Conservation (phyloP, 23 tunicate species). For the Halocynthia aurantium region DNA sequence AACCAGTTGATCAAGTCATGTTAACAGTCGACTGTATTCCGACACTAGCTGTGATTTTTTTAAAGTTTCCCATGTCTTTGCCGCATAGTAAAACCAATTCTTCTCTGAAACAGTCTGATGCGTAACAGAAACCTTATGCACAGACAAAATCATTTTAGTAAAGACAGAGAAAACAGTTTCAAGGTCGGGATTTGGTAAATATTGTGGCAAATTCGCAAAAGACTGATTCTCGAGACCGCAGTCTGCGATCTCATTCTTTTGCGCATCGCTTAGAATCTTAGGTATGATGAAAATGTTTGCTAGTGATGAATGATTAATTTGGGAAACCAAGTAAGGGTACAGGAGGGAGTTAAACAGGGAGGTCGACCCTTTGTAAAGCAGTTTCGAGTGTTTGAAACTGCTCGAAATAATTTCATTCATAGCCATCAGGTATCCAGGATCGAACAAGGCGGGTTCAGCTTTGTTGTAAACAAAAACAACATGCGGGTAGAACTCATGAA, state of each 20-base stretch:
- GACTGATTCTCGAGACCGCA: constrained; percentile 40
- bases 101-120: constrained; percentile 67
- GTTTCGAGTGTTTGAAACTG: constrained; percentile 39
- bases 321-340: constrained; percentile 48
- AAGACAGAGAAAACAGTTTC: constrained; percentile 32
- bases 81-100: constrained; percentile 95
- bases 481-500: constrained; percentile 69
- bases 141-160: constrained; percentile 76
- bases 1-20: not conserved
- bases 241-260: constrained; percentile 43
- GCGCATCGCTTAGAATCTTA: constrained; percentile 20
- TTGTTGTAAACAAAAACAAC: constrained; percentile 79
- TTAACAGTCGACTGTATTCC: constrained; percentile 65
- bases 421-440: constrained; percentile 30
- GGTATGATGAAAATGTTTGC: constrained; percentile 68
- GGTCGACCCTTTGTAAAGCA: constrained; percentile 44
- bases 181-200: constrained; percentile 45
- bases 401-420: constrained; percentile 59
- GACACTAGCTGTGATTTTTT: constrained; percentile 78
- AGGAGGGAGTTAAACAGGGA: constrained; percentile 48
- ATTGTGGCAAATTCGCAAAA: constrained; percentile 43
- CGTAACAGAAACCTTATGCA: constrained; percentile 60
- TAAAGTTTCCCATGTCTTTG: constrained; percentile 89
- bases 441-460: constrained; percentile 54
- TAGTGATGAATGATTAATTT: constrained; percentile 26